Evolutionary conservation across 2,113 vertebrate species (phyloP), one percentile per base, ranked within the genome.

Genomic region (Seriola aureovittata): DNA sequence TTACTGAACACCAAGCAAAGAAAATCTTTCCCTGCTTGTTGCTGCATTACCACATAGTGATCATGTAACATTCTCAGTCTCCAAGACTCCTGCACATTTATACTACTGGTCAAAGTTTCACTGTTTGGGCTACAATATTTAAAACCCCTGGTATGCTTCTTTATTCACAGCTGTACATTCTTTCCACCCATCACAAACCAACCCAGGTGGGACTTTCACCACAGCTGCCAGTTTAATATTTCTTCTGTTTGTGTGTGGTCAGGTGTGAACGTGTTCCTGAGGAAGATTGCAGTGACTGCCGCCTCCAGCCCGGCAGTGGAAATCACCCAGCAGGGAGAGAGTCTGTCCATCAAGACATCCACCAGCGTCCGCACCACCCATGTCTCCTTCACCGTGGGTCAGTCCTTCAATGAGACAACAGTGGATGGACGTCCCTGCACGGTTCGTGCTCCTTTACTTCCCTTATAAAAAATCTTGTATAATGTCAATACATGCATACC

Each of bases 341-440:
- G 78, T 14, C 96, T 99, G 85, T 97, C 97, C 91, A 98, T 99
- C 91, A 96, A 95, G 78, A 99, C 97, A 1, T 97, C 94, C 6
- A 99, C 97, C 74, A 96, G 96, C 0, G 96, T 98, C 50, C 95
- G 97, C 16, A 99, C 97, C 92, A 99, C 98, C 0, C 94, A 97
- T 72, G 95, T 99, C n/a, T 95, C 90, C 90, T 99, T 99, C 93
- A 95, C 95, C 23, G 89, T 98, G 0, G 98, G 97, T 4, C 94
- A 98, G 80, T 96, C 97, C 81, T 99, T 99, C 65, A 96, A 91
- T 29, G 98, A 99, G 94, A 94, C 96, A 92, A 99, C 97, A 0
- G 96, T 99, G 90, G 98, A 99, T 0, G 97, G 97, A 58, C 93
- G 96, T 12, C 96, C 96, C 34, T 99, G 97, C 93, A 97, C 96